These are phyloP conservation scores for Plebejus argus DNA, from an alignment of 2,888 invertebrate species.

Conservation along the genomic window DNA sequence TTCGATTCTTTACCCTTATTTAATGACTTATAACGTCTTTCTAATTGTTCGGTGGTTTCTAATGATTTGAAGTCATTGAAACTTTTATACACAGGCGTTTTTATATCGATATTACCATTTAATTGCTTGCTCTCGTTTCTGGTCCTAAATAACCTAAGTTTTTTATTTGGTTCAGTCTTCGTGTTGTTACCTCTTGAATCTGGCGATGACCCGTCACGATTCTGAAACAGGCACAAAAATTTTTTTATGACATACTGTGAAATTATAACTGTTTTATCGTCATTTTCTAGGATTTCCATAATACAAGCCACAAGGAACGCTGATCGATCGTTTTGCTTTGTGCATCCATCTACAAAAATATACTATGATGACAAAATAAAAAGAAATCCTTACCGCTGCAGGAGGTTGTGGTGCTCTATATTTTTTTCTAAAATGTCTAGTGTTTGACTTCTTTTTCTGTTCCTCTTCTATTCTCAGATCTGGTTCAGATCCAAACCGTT, in stretches of 20 bases:
- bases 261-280: not conserved
- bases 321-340: not conserved
- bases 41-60: slow-evolving; percentile 64
- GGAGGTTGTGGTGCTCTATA: slow-evolving; percentile 88
- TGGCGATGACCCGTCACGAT: slow-evolving; percentile 79
- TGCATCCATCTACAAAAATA: not conserved
- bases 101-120: slow-evolving; percentile 60
- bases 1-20: slow-evolving; percentile 72
- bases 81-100: slow-evolving; percentile 56
- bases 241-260: not conserved
- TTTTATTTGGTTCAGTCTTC: slow-evolving; percentile 75
- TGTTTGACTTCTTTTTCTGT: slow-evolving; percentile 57
- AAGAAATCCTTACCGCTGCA: not conserved
- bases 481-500: slow-evolving; percentile 88
- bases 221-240: slow-evolving; percentile 48
- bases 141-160: slow-evolving; percentile 87
- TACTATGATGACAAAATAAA: not conserved
- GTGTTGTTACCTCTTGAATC: slow-evolving; percentile 80
- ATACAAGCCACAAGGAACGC: too few relatives aligned
- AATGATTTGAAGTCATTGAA: slow-evolving; percentile 68
- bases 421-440: slow-evolving; percentile 85
- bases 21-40: slow-evolving; percentile 70
- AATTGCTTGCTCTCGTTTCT: slow-evolving; percentile 85
- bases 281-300: not conserved
- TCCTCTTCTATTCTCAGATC: slow-evolving; percentile 81